Evolutionary conservation across 2,797 vertebrate species (phyloP), one percentile per base, ranked within the genome.

Genomic region (Eulemur rubriventer): DNA sequence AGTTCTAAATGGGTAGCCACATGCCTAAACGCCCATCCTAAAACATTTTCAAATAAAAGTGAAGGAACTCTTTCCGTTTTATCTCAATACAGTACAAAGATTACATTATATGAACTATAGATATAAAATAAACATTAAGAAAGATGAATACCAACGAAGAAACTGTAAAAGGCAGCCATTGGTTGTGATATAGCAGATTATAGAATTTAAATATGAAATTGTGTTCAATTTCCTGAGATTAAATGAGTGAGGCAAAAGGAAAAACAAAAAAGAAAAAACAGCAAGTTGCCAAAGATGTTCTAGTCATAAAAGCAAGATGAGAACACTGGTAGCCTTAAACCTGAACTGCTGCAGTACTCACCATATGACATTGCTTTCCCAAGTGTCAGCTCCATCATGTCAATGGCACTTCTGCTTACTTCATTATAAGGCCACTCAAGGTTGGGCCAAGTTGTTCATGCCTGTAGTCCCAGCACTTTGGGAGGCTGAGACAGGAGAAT

Each of bases 1-100:
- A 75, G 67, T 91, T 87, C 33, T 61, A 38, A 76, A 76, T n/a
- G 30, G 22, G 43, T 26, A 69, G 4, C 13, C 13, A 16, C 22
- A 43, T 52, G 59, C n/a, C 48, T 86, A 59, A 73, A 57, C 17
- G 61, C 1, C 16, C 30, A 33, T 59, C 24, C 55, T 69, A 13
- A 52, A 87, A 91, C 81, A 55, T 76, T 87, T 76, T 76, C n/a
- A 61, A 63, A 55, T 72, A 72, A 69, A 96, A 78, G 59, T 87
- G 35, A 76, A 59, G 48, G 24, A 86, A 46, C 28, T 33, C 70
- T 83, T 95, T 50, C 43, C 38, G 59, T 33, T 96, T 67, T 69
- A 61, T 22, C 59, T 63, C 43, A 75, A 18, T 52, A 24, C 24
- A 81, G 7, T 65, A 59, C 10, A 81, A 67, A 75, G 4, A 50